Base-by-base conservation (phyloP, 2,888 invertebrate genomes). In the Eucera pruinosa region DNA sequence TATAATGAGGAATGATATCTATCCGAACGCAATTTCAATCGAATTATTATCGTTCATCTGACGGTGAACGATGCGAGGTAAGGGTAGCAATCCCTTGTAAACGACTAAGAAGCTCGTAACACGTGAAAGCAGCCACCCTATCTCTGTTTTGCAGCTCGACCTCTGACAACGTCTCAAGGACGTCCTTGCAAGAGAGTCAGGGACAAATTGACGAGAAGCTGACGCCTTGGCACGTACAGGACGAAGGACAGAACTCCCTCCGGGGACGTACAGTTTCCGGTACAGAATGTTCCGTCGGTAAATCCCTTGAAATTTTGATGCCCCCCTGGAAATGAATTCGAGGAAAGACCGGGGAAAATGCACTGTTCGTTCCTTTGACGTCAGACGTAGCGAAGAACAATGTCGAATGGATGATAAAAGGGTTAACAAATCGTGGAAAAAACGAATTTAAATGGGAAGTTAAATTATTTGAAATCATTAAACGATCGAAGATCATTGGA, bases 141-240 rank as follows among this genome's bases (percentile, higher is more conserved):
- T 77, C 78, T 77, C 66, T 23, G 33, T 55, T 48, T 43, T 41
- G 41, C 78, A 77, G 70, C 36, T 66, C 43, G 50, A 50, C 57
- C 70, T 62, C n/a, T 13, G 18, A 15, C 33, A 41, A 27, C 5
- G 23, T 41, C 33, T 18, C 52, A 71, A 77, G 78, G 78, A 27
- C 61, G 61, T 52, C 18, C 45, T 61, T 33, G 13, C 25, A 18
- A 11, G 18, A 33, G 27, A 58, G 43, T 58, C 71, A 36, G 33
- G 77, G 70, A 62, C 61, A 71, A 78, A 78, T 67, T 71, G 78
- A 77, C 55, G 65, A 50, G 76, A 65, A 30, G 33, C 52, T 45
- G 62, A 64, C 65, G 33, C 30, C 43, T 60, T 18, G 66, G 54
- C 68, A 69, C 66, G 77, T 69, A 43, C 47, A 9, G 25, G 30